Evolutionary conservation across 1,140 invertebrate species (phyloP), one percentile per base, ranked within the genome.

Genomic region (Macrobrachium nipponense): DNA sequence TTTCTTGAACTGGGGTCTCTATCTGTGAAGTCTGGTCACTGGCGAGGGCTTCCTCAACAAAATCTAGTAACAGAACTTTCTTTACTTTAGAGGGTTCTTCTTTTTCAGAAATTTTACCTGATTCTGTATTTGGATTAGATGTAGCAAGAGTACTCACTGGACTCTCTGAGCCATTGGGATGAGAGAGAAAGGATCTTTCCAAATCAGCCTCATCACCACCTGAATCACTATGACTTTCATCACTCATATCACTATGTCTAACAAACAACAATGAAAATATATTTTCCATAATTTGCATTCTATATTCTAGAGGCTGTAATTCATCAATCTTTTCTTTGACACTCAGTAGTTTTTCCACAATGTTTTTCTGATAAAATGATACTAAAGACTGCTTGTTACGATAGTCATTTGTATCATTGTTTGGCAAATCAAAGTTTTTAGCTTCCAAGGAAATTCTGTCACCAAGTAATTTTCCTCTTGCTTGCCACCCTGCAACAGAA

Each of bases 211-310:
- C 84, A 12, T 86, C 84, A 0, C 51, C 77, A 10, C 77, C 78
- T 12, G 84, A 72, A 27, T 86, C 84, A 70, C 84, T 86, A 15
- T 80, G 84, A 12, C 70, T 78, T 62, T 86, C 84, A 64, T 86
- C 84, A 80, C 84, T 80, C 68, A 79, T 80, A 23, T 86, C 84
- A 75, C 84, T 86, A 62, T 86, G 84, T 3, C 66, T 68, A n/a
- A 86, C 84, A 80, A 86, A 86, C 64, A 86, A 8, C n/a, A 80
- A 36, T 17, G 84, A 86, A 62, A 79, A 86, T 17, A 86, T 86
- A 27, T 86, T 78, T 51, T 86, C 84, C 84, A 86, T 86, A 17
- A 86, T 36, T 73, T 86, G 76, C 51, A 86, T 58, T 80, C 70
- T 86, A 20, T 75, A 80, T 17, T 72, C 77, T 11, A 86, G 18